Conservation (phyloP, 1,140 invertebrate genomes). For the Ceratina australensis region DNA sequence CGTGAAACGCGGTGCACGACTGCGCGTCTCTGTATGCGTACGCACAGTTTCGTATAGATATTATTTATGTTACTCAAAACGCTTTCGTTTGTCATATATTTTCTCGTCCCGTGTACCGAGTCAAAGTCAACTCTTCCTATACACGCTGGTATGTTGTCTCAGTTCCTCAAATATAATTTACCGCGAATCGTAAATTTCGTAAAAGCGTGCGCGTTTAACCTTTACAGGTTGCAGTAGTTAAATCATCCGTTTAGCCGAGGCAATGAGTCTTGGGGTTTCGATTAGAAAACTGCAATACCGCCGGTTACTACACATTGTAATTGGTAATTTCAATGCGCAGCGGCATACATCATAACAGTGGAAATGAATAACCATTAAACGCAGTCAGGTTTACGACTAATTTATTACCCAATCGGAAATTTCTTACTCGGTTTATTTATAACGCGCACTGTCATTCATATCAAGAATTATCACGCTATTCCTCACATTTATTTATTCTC, state of each 20-base stretch:
- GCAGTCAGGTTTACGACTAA: neutral
- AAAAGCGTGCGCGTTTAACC: conserved; percentile 1
- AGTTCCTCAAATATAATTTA: neutral
- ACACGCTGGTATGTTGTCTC: too few relatives aligned
- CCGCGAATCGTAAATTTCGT: conserved; percentile 5
- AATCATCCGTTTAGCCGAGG: neutral
- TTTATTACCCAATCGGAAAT: neutral
- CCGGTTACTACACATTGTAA: neutral
- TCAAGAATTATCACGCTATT: too few relatives aligned
- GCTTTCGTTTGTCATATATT: conserved; percentile 4
- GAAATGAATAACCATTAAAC: neutral
- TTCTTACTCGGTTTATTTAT: too few relatives aligned
- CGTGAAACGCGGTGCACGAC: neutral
- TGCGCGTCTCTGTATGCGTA: too few relatives aligned
- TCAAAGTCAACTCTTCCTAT: neutral
- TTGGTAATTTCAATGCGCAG: neutral
- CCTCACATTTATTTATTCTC: too few relatives aligned
- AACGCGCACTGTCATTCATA: too few relatives aligned
- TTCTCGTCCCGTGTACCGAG: neutral
- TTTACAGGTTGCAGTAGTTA: conserved; percentile 4
- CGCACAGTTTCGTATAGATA: too few relatives aligned
- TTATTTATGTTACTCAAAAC: neutral
- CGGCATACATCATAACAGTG: neutral
- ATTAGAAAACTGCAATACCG: neutral
- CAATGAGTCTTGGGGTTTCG: neutral